These are phyloP conservation scores for Astropecten irregularis DNA, from an alignment of 53 echinoderm and acorn worm species.

Conservation along the genomic window DNA sequence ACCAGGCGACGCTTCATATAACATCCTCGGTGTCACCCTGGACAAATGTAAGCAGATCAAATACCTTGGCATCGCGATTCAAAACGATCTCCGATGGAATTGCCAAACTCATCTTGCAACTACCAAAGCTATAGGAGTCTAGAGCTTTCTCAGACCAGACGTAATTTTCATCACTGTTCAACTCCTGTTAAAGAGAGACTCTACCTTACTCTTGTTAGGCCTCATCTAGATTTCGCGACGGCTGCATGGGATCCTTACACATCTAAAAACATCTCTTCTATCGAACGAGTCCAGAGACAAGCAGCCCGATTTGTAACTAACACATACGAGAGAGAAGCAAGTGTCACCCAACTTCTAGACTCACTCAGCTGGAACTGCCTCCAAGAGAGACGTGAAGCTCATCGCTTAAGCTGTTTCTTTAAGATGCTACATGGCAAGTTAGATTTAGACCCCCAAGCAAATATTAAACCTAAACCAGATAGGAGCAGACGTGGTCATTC, in stretches of 20 bases:
- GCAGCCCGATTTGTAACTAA: slow-evolving; percentile 54
- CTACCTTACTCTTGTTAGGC: slow-evolving; percentile 41
- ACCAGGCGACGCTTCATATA: too few species aligned
- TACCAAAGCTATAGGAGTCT: slow-evolving; percentile 12
- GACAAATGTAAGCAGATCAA: too few species aligned
- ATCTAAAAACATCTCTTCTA: slow-evolving; percentile 22
- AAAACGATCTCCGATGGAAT: slow-evolving; percentile 50
- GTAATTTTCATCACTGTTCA: slow-evolving; percentile 52
- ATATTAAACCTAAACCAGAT: too few species aligned
- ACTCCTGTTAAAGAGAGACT: background rate
- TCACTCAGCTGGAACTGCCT: slow-evolving; percentile 11
- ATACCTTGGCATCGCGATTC: too few species aligned
- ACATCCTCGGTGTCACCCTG: too few species aligned
- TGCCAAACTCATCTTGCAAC: slow-evolving; percentile 21
- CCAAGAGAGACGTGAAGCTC: background rate
- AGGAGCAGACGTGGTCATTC: too few species aligned
- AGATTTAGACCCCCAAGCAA: too few species aligned
- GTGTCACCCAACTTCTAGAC: background rate
- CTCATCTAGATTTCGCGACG: slow-evolving; percentile 48
- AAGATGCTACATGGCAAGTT: too few species aligned
- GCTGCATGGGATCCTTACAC: slow-evolving; percentile 54
- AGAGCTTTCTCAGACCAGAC: slow-evolving; percentile 49
- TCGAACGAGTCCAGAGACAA: slow-evolving; percentile 32
- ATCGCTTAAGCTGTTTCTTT: too few species aligned
- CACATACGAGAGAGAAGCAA: slow-evolving; percentile 12